Base-by-base conservation (phyloP, 2,797 vertebrate genomes). In the Nyctalus aviator region DNA sequence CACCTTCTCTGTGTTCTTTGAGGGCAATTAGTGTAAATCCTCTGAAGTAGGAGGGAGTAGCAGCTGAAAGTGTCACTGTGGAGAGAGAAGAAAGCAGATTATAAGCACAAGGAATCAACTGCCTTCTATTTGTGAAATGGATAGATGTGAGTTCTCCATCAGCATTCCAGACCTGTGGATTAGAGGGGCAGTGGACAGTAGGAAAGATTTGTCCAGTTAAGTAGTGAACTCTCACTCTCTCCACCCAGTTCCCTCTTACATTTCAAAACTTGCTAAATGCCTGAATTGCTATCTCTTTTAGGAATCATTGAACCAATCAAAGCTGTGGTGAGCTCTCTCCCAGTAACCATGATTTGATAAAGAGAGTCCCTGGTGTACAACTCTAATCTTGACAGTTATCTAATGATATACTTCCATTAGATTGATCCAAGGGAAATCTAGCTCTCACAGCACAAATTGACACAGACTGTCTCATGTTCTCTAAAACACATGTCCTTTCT, bases 21-120 rank as follows among this genome's bases (percentile, higher is more conserved):
- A 99, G 98, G 93, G 99, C 99, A 5, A 99, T 99, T 87, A 99
- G 96, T 0, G 99, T 99, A 98, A 99, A 99, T 35, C 99, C 99
- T 98, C 99, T 98, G 94, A 99, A 99, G 98, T 99, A 99, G 30
- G 99, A 99, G 25, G 99, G 99, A 85, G 98, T 99, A 95, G 99
- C 98, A 79, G 99, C 99, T 62, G 98, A 99, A 94, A 99, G 98
- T 0, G 98, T 99, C 98, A 99, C 99, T 99, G 96, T 46, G 97
- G 95, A 95, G 6, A 73, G 75, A 93, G 57, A 84, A 97, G 88
- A n/a, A 85, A 93, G 37, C 73, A 86, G 83, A 50, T 85, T 57
- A 57, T 87, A 69, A 94, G 59, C 68, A 91, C 0, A 44, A 44
- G 53, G 62, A 89, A 64, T 75, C 76, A 92, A 46, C 15, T 76